These are phyloP conservation scores for Drosophila busckii DNA, from an alignment of 1,140 invertebrate genomes.

Conservation along the genomic window DNA sequence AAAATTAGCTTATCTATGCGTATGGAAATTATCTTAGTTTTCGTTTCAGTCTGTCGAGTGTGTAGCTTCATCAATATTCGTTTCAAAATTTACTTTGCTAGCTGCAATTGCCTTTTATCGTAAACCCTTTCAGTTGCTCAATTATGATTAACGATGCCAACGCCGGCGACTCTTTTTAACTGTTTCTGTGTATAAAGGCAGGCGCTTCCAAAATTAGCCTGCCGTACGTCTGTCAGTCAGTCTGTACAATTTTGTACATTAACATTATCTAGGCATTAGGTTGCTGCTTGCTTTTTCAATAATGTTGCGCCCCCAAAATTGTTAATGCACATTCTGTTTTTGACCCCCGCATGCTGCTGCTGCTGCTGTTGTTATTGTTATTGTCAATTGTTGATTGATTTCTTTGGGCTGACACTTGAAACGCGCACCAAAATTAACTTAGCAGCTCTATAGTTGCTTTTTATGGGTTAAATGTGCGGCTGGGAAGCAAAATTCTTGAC, in stretches of 20 bases:
- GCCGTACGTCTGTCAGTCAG: constrained; percentile 41
- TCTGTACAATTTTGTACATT: constrained; percentile 47
- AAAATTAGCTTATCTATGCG: constrained; percentile 21
- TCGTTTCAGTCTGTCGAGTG: not conserved
- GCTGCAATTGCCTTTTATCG: constrained; percentile 35
- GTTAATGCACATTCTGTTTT: constrained; percentile 23
- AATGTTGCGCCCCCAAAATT: constrained; percentile 8
- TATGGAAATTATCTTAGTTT: constrained; percentile 5
- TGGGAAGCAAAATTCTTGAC: constrained; percentile 24
- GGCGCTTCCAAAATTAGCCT: constrained; percentile 52
- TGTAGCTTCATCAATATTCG: constrained; percentile 29
- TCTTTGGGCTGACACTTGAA: constrained; percentile 53
- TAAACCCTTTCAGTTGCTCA: constrained; percentile 46
- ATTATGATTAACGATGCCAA: constrained; percentile 65
- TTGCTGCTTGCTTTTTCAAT: constrained; percentile 17
- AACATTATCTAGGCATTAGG: constrained; percentile 23
- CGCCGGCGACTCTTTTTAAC: not conserved
- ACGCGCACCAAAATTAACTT: constrained; percentile 47
- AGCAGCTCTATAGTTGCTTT: constrained; percentile 10
- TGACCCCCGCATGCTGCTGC: constrained; percentile 39
- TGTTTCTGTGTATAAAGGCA: not conserved
- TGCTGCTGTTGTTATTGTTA: constrained; percentile 4
- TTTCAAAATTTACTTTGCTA: constrained; percentile 9
- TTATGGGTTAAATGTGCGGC: constrained; percentile 29
- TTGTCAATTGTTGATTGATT: constrained; percentile 72